These are phyloP conservation scores for Oreohelix idahoensis DNA, from an alignment of 1,140 invertebrate genomes.

Conservation along the genomic window DNA sequence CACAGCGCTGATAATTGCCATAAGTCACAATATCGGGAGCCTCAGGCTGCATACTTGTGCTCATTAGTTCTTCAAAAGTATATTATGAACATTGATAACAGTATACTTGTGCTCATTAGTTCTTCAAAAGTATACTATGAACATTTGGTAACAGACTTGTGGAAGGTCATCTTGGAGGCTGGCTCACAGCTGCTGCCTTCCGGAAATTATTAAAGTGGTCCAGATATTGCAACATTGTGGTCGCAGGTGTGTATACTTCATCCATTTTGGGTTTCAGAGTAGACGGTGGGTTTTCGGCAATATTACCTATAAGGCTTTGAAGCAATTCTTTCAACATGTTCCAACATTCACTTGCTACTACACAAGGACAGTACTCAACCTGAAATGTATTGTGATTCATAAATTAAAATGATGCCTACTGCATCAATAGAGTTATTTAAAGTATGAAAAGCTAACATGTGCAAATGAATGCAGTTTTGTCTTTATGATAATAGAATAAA, in stretches of 20 bases:
- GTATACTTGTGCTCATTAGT: too few relatives aligned
- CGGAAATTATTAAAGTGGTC: slow-evolving; percentile 93
- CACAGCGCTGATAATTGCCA: too few relatives aligned
- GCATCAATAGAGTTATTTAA: too few relatives aligned
- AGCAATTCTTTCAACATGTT: slow-evolving; percentile 92
- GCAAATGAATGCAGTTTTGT: too few relatives aligned
- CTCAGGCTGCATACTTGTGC: too few relatives aligned
- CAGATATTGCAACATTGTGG: slow-evolving; percentile 94
- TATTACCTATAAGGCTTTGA: slow-evolving; percentile 89
- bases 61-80: too few relatives aligned
- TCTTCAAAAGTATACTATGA: too few relatives aligned
- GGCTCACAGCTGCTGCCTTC: slow-evolving; percentile 77
- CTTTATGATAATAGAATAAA: too few relatives aligned
- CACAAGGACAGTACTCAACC: slow-evolving; percentile 93
- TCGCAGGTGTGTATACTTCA: slow-evolving; percentile 84
- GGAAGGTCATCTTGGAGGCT: slow-evolving; percentile 29
- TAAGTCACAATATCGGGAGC: too few relatives aligned
- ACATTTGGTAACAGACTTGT: neutral
- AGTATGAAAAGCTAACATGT: too few relatives aligned
- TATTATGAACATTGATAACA: too few relatives aligned
- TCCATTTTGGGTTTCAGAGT: slow-evolving; percentile 83
- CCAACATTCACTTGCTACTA: slow-evolving; percentile 90
- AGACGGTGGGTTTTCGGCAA: slow-evolving; percentile 72
- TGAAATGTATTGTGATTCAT: slow-evolving; percentile 65
- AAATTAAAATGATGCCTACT: neutral